Percentiles rank a stretch among this genome's conserved stretches.
phyloP scores from a whole-genome alignment of 2,113 vertebrate genomes.

The Rafetus swinhoei region DNA sequence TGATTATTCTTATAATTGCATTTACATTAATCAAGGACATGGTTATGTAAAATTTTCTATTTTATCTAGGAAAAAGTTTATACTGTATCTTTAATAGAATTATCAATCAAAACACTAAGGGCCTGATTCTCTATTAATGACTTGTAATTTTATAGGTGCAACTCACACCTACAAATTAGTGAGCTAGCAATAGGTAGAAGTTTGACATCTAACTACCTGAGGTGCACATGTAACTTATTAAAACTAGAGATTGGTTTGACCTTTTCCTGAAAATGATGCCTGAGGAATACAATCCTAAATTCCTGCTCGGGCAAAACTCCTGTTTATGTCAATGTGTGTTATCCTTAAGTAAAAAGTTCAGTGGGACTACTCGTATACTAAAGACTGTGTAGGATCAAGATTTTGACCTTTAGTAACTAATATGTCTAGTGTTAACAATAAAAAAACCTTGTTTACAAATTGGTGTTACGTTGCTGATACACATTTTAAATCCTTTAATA shows the following conservation, averaged over 20 bases:
- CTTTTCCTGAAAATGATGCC: neutral
- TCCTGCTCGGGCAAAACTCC: neutral
- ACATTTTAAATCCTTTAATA: constrained; percentile 24
- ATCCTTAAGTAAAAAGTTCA: neutral
- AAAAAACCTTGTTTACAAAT: constrained; percentile 3
- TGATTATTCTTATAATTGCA: neutral
- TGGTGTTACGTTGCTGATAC: neutral
- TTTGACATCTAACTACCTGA: neutral
- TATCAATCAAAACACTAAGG: neutral
- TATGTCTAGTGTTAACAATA: neutral
- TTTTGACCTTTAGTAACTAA: neutral
- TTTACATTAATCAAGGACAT: neutral
- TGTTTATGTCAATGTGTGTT: neutral
- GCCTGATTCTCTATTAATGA: neutral
- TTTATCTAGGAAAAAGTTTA: neutral
- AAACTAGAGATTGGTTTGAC: neutral
- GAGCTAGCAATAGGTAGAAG: neutral
- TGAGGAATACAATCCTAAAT: neutral
- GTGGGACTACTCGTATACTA: neutral
- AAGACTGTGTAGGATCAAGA: neutral
- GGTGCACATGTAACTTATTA: neutral
- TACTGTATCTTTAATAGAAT: neutral
- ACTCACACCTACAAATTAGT: neutral
- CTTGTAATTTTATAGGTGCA: neutral
- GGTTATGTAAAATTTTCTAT: neutral